Base-by-base conservation (phyloP, 2,797 vertebrate species). In the Xenentodon cancila region DNA sequence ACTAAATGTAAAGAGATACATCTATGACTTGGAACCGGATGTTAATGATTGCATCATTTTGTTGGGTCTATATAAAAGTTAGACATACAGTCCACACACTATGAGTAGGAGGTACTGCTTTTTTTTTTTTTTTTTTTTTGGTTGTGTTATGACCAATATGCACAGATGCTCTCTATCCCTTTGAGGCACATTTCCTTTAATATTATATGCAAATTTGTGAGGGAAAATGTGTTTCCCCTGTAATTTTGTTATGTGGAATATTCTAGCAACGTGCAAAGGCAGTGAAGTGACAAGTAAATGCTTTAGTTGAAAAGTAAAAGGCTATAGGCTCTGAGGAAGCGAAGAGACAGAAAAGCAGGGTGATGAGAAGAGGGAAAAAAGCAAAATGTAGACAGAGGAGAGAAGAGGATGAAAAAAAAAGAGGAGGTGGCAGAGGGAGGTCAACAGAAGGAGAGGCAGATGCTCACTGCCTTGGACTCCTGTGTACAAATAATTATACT, bases 371-470 rank as follows among this genome's bases (percentile, higher is more conserved):
- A 40, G 52, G 16, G 34, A 67, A 40, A 56, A 45, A 37, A 64
- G 55, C 25, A 19, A 53, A 57, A 19, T 64, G 40, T 47, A 60
- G 25, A 47, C 13, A 43, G 59, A 57, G 22, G 32, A 54, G 42
- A 59, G 25, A 19, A 49, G 49, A 48, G 3, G 12, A 53, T 58
- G 22, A 42, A 16, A 59, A 59, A 32, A 58, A 55, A 70, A 50
- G 42, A 46, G 62, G 77, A 53, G 79, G 74, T 68, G 59, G 77
- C 47, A 82, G 78, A 67, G 77, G 85, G 77, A 90, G 89, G 89
- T 90, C 85, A 91, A 82, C 89, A 92, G 91, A 92, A 91, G 89
- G 89, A 92, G 83, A 92, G 84, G 81, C 90, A 92, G 88, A 90
- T 89, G 89, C 88, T 91, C 52, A 22, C 37, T 71, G 81, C 73